A percentile compares a stretch with the other conserved stretches of the same genome.
phyloP scores from a whole-genome alignment of 2,888 invertebrate genomes.

The Metellina segmentata region DNA sequence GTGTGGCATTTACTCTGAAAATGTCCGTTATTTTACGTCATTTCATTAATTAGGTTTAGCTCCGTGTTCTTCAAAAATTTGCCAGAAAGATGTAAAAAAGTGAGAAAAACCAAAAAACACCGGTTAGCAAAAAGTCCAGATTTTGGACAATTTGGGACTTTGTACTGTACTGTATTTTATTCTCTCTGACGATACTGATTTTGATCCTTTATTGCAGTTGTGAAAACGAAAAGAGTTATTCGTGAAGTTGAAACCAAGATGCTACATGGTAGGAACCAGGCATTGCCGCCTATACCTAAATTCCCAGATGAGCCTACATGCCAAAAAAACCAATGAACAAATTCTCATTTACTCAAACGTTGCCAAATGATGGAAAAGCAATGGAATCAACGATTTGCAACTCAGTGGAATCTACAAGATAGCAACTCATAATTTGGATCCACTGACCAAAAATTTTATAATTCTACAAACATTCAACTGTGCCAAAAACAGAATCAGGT shows the following conservation, averaged over 20 bases:
- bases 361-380: background rate
- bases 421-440: background rate
- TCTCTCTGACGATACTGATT: too few relatives aligned
- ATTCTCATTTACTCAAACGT: background rate
- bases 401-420: background rate
- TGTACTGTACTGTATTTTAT: too few relatives aligned
- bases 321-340: conserved; percentile 36
- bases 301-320: conserved; percentile 29
- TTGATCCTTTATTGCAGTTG: conserved; percentile 28
- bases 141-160: too few relatives aligned
- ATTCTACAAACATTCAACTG: background rate
- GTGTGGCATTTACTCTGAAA: too few relatives aligned
- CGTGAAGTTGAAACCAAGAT: conserved; percentile 54
- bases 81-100: too few relatives aligned
- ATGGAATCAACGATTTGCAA: too few relatives aligned
- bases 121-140: too few relatives aligned
- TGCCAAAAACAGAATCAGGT: conserved; percentile 2
- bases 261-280: conserved; percentile 34
- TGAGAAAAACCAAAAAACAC: too few relatives aligned
- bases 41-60: too few relatives aligned
- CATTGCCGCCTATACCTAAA: conserved; percentile 42
- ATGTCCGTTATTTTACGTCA: too few relatives aligned
- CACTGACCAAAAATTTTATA: background rate
- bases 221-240: conserved; percentile 64
- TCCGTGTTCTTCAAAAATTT: too few relatives aligned